Base-by-base conservation (phyloP, 2,888 invertebrate genomes). In the Pteria penguin region DNA sequence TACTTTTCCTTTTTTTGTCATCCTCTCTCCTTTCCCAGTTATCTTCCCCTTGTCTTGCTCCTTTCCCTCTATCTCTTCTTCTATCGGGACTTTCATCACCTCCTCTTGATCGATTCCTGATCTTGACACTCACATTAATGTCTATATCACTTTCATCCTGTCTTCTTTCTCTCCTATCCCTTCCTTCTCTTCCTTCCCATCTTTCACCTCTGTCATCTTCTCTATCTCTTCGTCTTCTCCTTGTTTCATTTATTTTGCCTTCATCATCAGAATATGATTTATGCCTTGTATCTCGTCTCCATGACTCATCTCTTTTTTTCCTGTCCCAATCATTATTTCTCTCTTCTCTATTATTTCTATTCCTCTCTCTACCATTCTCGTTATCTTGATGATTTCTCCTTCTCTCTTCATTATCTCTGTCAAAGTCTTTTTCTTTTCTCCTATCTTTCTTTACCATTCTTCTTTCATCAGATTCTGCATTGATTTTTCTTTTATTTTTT, bases 31-130 rank as follows among this genome's bases (percentile, higher is more conserved):
- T n/a, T n/a, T n/a, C n/a, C n/a, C n/a, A n/a, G n/a, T n/a, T n/a
- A n/a, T n/a, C n/a, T n/a, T n/a, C n/a, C n/a, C n/a, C n/a, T n/a
- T n/a, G n/a, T n/a, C n/a, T n/a, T n/a, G n/a, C n/a, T 14, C 11
- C 8, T 18, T 45, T 45, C 11, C 11, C 52, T 70, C 74, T 54
- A 45, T 66, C 61, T 24, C 62, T 45, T 22, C 58, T 11, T 32
- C 75, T 69, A 75, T 77, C 76, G 22, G 76, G 22, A 27, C 33
- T 61, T 18, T 61, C 72, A 57, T 68, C 69, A 8, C 18, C 45
- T 18, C 18, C 45, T 45, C 45, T 45, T 45, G 45, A 18, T 14
- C 45, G 45, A 45, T 45, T 45, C 11, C 45, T 8, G 18, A 45
- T 45, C 18, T 45, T 8, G 11, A 45, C 45, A 14, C 18, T 45